Evolutionary conservation across 2,113 vertebrate species (phyloP), one percentile per base, ranked within the genome.

Genomic region (Perca fluviatilis): DNA sequence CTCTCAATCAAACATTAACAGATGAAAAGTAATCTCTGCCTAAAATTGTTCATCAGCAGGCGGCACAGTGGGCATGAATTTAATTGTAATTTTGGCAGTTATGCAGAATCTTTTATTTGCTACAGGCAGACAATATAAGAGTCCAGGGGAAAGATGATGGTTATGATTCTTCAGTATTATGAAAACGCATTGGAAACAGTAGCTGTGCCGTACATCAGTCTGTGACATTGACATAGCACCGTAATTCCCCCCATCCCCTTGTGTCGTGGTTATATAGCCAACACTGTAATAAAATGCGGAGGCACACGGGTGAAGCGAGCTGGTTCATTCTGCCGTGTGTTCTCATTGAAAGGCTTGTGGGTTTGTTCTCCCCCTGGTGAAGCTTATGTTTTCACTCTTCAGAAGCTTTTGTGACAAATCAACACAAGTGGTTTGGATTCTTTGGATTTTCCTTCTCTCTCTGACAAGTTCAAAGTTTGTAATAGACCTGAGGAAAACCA

Each of bases 191-290:
- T 71, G 56, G 15, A 63, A 75, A 71, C 62, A 63, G 63, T 25
- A 64, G 33, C 72, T 23, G 68, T 63, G 73, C 56, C 19, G 11
- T 67, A 56, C 43, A 80, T 79, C 62, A 50, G 58, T 51, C 13
- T 65, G 74, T 80, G 84, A 89, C 65, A 70, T 33, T 86, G 85
- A 89, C 81, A 62, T 80, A 91, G 89, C 8, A 2, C 70, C 71
- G 54, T 90, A 86, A 84, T 89, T 71, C 71, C 77, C 40, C 36
- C 18, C 49, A n/a, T 77, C 68, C 80, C 46, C 53, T 73, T 23
- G 84, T 84, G 79, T 82, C 47, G 27, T 18, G 49, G 70, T 64
- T 65, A 19, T 33, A 33, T 4, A 77, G 64, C 43, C 46, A 23
- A 30, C 33, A 14, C 13, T 53, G 57, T 71, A 76, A 82, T 75